Percentiles rank a stretch among this genome's conserved stretches.
Conservation (phyloP, 1,140 invertebrate species). For the Eurosta solidaginis region DNA sequence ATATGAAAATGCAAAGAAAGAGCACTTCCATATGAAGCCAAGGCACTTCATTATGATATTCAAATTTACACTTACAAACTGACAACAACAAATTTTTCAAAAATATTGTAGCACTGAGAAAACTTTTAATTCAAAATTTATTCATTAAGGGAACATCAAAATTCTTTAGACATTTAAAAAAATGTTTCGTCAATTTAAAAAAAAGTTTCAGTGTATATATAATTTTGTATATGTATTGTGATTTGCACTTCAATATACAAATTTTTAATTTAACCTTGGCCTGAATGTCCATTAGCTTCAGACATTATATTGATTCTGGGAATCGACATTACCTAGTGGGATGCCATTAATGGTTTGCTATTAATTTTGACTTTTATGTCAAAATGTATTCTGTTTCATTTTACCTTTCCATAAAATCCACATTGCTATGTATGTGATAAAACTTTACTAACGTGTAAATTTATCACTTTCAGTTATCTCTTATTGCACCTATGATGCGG, state of each 20-base stretch:
- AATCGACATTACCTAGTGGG: background rate
- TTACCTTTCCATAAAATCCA: background rate
- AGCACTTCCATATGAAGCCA: too few species aligned
- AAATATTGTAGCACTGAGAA: too few species aligned
- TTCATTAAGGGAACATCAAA: too few species aligned
- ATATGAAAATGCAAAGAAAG: too few species aligned
- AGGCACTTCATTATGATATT: too few species aligned
- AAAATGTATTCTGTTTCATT: background rate
- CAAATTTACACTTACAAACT: too few species aligned
- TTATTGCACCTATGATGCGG: background rate
- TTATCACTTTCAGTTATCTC: slow-evolving; percentile 4
- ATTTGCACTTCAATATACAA: background rate
- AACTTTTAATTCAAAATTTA: too few species aligned
- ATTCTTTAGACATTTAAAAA: too few species aligned
- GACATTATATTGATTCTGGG: background rate
- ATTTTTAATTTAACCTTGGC: background rate
- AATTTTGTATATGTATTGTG: background rate
- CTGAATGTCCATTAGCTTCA: background rate
- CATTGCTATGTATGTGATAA: background rate
- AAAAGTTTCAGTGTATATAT: too few species aligned
- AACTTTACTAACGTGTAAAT: background rate
- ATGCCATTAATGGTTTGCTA: background rate
- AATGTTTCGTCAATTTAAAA: too few species aligned
- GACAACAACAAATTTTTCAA: too few species aligned
- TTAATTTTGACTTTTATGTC: background rate